Conservation (phyloP, 2,797 vertebrate species). For the Pagetopsis macropterus region DNA sequence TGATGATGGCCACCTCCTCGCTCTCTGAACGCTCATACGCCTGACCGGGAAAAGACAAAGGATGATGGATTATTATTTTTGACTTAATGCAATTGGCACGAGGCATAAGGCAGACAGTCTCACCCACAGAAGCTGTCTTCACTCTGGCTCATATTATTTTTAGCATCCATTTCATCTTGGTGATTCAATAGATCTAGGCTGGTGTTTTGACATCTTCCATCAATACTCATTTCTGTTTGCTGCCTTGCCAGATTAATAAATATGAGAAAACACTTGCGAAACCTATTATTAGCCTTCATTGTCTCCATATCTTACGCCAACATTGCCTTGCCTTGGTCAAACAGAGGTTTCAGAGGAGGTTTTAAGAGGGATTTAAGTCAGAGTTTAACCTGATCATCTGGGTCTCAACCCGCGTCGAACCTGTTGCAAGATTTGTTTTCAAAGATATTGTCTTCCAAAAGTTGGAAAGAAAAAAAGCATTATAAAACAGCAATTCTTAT, state of each 20-base stretch:
- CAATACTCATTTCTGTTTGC: conserved; percentile 2
- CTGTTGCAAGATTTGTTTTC: not conserved
- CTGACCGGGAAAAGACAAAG: conserved; percentile 70
- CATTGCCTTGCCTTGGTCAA: conserved; percentile 39
- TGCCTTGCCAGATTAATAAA: conserved; percentile 20
- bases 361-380: conserved; percentile 10
- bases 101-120: conserved; percentile 17
- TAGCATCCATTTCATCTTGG: conserved; percentile 48
- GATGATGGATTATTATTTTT: conserved; percentile 31
- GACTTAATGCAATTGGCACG: conserved; percentile 34
- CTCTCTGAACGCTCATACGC: conserved; percentile 93
- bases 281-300: conserved; percentile 7
- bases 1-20: conserved; percentile 89
- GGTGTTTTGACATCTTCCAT: conserved; percentile 36
- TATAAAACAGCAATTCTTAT: not conserved
- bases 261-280: conserved; percentile 23
- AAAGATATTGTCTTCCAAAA: not conserved
- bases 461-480: not conserved
- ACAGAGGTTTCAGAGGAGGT: conserved; percentile 24
- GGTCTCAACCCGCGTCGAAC: conserved; percentile 1
- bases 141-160: conserved; percentile 43
- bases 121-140: conserved; percentile 21
- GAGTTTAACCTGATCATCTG: conserved; percentile 8
- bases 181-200: conserved; percentile 27
- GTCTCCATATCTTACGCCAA: conserved; percentile 40